Evolutionary conservation across 1,140 invertebrate genomes (phyloP).

Genomic region (Heliconius hewitsoni): DNA sequence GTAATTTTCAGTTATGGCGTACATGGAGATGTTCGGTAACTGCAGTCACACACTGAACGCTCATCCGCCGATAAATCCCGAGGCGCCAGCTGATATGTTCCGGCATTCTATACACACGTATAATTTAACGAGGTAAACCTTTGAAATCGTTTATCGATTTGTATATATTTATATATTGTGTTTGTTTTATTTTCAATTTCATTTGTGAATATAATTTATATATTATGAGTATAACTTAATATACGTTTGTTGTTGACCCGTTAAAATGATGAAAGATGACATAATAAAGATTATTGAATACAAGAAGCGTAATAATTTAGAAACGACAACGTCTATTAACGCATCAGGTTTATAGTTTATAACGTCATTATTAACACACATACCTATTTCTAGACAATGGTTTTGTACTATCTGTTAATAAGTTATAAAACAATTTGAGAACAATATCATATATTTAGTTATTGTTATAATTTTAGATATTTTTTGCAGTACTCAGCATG

Average conservation of each 20-base stretch:
- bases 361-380: slow-evolving; percentile 21
- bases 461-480: slow-evolving; percentile 28
- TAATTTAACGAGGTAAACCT: slow-evolving; percentile 82
- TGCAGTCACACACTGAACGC: slow-evolving; percentile 83
- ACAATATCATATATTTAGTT: neutral
- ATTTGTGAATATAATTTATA: neutral
- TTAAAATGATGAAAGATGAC: too few species aligned
- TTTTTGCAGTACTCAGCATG: slow-evolving; percentile 65
- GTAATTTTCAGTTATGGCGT: slow-evolving; percentile 91
- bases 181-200: neutral
- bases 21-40: slow-evolving; percentile 97
- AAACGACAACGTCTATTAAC: slow-evolving; percentile 4
- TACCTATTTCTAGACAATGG: neutral
- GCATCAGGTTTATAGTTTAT: neutral
- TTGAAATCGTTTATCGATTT: neutral
- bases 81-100: slow-evolving; percentile 84
- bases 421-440: neutral
- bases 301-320: neutral
- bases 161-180: neutral
- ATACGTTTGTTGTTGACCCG: too few species aligned
- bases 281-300: too few species aligned
- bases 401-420: neutral
- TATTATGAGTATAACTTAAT: too few species aligned
- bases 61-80: slow-evolving; percentile 81
- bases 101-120: slow-evolving; percentile 92